Conservation (phyloP, 2,113 vertebrate genomes). For the Neofelis nebulosa region DNA sequence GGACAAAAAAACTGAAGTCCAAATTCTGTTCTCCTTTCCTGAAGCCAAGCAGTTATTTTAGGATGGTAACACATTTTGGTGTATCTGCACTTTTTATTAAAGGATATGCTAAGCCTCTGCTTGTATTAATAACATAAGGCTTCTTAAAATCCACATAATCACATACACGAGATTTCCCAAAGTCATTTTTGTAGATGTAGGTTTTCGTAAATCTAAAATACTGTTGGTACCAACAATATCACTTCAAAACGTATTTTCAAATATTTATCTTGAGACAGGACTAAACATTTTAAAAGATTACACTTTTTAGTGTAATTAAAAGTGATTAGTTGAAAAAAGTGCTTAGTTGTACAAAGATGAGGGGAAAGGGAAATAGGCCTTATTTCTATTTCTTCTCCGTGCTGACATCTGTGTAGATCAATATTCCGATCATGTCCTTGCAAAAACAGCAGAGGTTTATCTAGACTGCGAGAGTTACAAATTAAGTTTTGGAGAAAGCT, state of each 20-base stretch:
- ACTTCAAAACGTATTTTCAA: slow-evolving; percentile 33
- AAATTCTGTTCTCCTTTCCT: background rate
- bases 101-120: background rate
- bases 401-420: background rate
- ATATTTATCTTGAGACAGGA: slow-evolving; percentile 16
- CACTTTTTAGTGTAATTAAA: slow-evolving; percentile 19
- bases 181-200: background rate
- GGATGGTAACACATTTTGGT: background rate
- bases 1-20: background rate
- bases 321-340: background rate
- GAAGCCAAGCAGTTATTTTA: background rate
- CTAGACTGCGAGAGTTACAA: background rate
- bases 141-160: background rate
- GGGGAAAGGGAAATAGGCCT: background rate
- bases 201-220: slow-evolving; percentile 45
- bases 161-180: background rate
- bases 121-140: background rate
- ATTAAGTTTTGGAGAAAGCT: background rate
- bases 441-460: background rate
- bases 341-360: background rate
- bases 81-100: background rate
- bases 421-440: background rate
- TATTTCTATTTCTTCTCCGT: slow-evolving; percentile 7
- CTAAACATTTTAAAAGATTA: background rate
- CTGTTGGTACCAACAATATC: background rate